Conservation (phyloP, 2,797 vertebrate species). For the Siniperca scherzeri region DNA sequence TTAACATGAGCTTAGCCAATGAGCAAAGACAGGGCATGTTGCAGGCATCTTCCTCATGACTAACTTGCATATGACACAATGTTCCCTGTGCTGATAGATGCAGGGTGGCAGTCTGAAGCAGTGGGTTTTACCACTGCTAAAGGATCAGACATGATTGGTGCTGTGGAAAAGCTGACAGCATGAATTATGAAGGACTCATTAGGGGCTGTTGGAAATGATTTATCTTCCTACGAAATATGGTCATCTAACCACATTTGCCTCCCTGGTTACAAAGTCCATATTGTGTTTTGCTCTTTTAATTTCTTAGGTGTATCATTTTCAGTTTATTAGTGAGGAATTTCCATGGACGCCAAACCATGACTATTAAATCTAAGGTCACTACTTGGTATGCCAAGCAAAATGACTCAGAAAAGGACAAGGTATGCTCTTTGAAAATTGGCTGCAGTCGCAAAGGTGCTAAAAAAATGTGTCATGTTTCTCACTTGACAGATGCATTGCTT, state of each 20-base stretch:
- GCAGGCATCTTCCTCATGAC: conserved; percentile 84
- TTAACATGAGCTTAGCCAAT: conserved; percentile 83
- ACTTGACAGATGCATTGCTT: conserved; percentile 88
- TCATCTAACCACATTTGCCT: conserved; percentile 69
- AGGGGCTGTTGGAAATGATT: conserved; percentile 80
- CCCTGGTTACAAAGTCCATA: conserved; percentile 62
- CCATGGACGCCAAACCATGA: conserved; percentile 58
- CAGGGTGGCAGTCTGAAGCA: conserved; percentile 82
- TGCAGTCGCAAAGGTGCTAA: conserved; percentile 80
- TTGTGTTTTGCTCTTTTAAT: conserved; percentile 69
- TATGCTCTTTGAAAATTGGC: conserved; percentile 82
- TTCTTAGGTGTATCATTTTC: conserved; percentile 63
- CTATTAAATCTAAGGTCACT: conserved; percentile 80
- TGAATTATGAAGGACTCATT: conserved; percentile 86
- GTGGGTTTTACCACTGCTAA: conserved; percentile 76
- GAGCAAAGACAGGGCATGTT: conserved; percentile 82
- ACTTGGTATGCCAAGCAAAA: conserved; percentile 78
- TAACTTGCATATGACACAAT: conserved; percentile 81
- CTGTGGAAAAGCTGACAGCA: conserved; percentile 83
- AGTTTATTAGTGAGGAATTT: conserved; percentile 68
- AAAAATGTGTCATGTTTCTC: conserved; percentile 86
- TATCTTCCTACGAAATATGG: conserved; percentile 75
- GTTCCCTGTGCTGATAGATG: conserved; percentile 81
- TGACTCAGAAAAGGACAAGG: conserved; percentile 78
- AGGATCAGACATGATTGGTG: conserved; percentile 78